A percentile compares a stretch with the other conserved stretches of the same genome.
phyloP scores from a whole-genome alignment of 1,140 invertebrate species.

The Orchestia grillus region DNA sequence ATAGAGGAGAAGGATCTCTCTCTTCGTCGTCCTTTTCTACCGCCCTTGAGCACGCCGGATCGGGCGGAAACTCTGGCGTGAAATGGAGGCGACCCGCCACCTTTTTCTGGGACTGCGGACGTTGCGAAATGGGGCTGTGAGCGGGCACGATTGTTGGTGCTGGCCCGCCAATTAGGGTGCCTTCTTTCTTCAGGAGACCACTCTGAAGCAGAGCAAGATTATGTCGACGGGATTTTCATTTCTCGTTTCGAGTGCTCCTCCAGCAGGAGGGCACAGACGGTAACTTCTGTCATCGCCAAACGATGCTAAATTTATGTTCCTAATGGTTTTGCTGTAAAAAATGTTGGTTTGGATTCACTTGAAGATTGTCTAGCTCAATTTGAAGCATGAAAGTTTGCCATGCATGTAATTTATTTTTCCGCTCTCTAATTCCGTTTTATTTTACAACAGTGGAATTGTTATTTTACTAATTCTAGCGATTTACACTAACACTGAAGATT shows the following conservation, averaged over 20 bases:
- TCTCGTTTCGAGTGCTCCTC: neutral
- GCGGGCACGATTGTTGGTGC: neutral
- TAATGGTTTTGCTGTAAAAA: neutral
- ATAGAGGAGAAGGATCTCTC: neutral
- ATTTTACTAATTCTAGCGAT: no score
- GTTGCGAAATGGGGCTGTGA: neutral
- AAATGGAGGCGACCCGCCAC: neutral
- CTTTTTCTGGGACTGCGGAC: neutral
- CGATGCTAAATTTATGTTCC: no score
- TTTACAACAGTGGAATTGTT: no score
- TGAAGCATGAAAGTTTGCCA: neutral
- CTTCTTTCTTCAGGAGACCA: neutral
- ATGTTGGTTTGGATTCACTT: neutral
- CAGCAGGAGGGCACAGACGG: neutral
- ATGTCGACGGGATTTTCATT: neutral
- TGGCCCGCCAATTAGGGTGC: neutral
- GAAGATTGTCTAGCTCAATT: neutral
- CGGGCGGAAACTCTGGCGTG: neutral
- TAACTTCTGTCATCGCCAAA: neutral
- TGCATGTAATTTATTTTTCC: neutral
- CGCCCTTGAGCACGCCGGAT: neutral
- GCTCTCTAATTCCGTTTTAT: no score
- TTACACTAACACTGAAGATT: no score
- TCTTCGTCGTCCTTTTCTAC: neutral
- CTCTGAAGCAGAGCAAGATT: neutral